Percentiles rank a stretch among this genome's conserved stretches.
Evolutionary conservation across 1,140 invertebrate species (phyloP).

Genomic region (Drosophila athabasca): DNA sequence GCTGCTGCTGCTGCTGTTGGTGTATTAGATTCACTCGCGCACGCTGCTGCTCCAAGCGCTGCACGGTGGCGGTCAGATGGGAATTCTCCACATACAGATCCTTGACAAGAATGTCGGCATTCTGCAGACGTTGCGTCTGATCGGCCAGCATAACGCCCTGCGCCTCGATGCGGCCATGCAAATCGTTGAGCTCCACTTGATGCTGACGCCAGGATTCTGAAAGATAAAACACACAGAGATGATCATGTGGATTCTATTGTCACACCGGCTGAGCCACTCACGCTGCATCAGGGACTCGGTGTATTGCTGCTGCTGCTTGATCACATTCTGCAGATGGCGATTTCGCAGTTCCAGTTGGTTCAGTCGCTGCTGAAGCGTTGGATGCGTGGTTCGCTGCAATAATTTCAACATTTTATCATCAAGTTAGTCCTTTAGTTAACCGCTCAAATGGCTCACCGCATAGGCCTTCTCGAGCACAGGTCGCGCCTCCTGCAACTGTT

Average conservation of each 20-base stretch:
- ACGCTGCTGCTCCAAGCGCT: conserved; percentile 86
- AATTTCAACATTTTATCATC: no score
- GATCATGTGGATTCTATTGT: not conserved
- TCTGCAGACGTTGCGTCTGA: conserved; percentile 88
- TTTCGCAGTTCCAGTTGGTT: conserved; percentile 86
- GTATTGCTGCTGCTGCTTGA: conserved; percentile 87
- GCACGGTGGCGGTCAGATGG: conserved; percentile 87
- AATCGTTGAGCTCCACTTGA: conserved; percentile 85
- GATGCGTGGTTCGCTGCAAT: conserved; percentile 78
- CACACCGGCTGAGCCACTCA: conserved; percentile 80
- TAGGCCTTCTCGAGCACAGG: conserved; percentile 82
- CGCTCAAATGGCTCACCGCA: conserved; percentile 63
- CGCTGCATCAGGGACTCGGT: conserved; percentile 87
- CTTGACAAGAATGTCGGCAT: conserved; percentile 89
- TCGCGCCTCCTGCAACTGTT: conserved; percentile 84
- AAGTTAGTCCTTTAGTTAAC: no score
- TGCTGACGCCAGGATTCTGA: conserved; percentile 87
- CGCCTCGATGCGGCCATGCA: conserved; percentile 86
- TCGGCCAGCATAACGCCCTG: conserved; percentile 87
- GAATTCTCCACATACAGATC: conserved; percentile 93
- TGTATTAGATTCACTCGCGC: conserved; percentile 74
- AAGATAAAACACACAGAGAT: not conserved
- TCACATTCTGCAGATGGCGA: conserved; percentile 86
- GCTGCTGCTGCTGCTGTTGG: conserved; percentile 68
- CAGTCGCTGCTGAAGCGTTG: conserved; percentile 77